A percentile compares a stretch with the other conserved stretches of the same genome.
phyloP scores from a whole-genome alignment of 2,888 invertebrate species.

The Drosophila mettleri region DNA sequence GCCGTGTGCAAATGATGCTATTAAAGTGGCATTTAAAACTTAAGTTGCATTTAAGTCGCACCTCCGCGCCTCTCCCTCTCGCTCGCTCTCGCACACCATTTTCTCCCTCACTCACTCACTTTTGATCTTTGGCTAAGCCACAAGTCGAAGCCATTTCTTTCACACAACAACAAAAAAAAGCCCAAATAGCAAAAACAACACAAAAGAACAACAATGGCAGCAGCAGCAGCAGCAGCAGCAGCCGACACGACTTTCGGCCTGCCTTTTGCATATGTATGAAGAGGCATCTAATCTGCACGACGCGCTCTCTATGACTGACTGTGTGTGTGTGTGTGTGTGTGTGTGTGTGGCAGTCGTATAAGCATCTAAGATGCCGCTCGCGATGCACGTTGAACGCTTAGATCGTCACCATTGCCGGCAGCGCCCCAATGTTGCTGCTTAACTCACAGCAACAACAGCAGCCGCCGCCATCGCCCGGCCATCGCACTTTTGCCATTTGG shows the following conservation, averaged over 20 bases:
- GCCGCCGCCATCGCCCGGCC: conserved; percentile 25
- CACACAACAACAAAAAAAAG: conserved; percentile 43
- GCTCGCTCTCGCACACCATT: conserved; percentile 6
- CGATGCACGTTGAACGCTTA: conserved; percentile 69
- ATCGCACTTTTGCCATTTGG: conserved; percentile 50
- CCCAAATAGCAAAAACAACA: conserved; percentile 44
- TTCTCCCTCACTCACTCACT: conserved; percentile 31
- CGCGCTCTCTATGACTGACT: conserved; percentile 30
- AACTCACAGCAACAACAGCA: conserved; percentile 20
- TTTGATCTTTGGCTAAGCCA: conserved; percentile 52
- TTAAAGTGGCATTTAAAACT: conserved; percentile 83
- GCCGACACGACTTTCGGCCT: conserved; percentile 62
- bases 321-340: conserved; percentile 31
- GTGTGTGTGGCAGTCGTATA: conserved; percentile 51
- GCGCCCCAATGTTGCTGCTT: conserved; percentile 49
- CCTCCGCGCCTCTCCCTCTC: conserved; percentile 51
- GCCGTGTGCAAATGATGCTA: conserved; percentile 83
- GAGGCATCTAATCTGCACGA: conserved; percentile 73
- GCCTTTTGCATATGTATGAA: conserved; percentile 75
- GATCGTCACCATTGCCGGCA: conserved; percentile 76
- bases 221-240: conserved; percentile 47
- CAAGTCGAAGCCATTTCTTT: conserved; percentile 61
- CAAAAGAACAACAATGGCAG: conserved; percentile 63
- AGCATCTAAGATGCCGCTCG: conserved; percentile 79
- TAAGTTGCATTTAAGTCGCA: conserved; percentile 73